Percentiles rank a stretch among this genome's conserved stretches.
Evolutionary conservation across 2,113 vertebrate genomes (phyloP).

Genomic region (Smithornis capensis): DNA sequence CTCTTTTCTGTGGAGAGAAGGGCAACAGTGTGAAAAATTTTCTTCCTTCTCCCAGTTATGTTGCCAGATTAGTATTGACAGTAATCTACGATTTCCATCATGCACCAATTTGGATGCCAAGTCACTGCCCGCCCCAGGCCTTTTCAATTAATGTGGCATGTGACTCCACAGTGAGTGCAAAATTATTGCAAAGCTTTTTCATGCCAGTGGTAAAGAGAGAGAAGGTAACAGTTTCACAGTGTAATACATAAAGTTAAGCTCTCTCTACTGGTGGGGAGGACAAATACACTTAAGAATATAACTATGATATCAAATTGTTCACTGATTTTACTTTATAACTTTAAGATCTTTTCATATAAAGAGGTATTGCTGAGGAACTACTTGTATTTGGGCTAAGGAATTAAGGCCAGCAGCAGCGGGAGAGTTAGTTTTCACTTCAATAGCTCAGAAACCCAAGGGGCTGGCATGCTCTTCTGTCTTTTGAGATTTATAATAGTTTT

Average conservation of each 20-base stretch:
- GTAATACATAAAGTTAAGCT: not conserved
- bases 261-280: not conserved
- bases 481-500: not conserved
- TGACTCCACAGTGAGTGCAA: not conserved
- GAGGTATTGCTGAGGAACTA: not conserved
- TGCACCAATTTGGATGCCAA: not conserved
- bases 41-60: not conserved
- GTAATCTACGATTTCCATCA: not conserved
- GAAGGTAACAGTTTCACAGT: not conserved
- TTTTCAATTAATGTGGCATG: not conserved
- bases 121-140: not conserved
- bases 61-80: not conserved
- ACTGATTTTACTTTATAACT: not conserved
- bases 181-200: not conserved
- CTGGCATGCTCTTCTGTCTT: not conserved
- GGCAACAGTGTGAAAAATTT: not conserved
- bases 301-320: not conserved
- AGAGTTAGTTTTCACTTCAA: not conserved
- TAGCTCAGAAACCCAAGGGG: not conserved
- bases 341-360: not conserved
- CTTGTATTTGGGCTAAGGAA: not conserved
- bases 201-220: not conserved
- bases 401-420: not conserved
- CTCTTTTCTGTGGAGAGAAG: not conserved
- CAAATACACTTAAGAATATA: not conserved